phyloP scores from a whole-genome alignment of 2,888 invertebrate genomes.

The Frankliniella intonsa region DNA sequence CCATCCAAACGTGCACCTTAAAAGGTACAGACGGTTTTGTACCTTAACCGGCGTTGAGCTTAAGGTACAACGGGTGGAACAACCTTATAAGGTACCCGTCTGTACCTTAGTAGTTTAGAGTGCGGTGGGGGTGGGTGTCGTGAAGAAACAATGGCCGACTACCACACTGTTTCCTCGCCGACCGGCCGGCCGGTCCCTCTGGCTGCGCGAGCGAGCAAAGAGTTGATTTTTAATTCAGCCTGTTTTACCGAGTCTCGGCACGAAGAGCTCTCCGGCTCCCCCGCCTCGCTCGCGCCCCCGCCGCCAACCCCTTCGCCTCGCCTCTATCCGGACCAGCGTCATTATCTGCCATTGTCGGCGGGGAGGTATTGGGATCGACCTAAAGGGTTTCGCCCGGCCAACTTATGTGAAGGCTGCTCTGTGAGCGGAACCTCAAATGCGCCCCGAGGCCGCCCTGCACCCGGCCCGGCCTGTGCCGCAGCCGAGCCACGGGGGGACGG shows the following conservation, averaged over 20 bases:
- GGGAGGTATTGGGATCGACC: neutral
- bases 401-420: neutral
- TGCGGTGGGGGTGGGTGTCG: too few species aligned
- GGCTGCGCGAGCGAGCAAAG: neutral
- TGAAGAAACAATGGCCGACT: too few species aligned
- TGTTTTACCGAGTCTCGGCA: constrained; percentile 10
- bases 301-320: neutral
- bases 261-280: neutral
- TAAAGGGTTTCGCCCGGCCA: neutral
- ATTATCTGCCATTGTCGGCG: neutral
- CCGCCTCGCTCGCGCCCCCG: neutral
- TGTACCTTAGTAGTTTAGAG: too few species aligned
- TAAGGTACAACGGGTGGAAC: too few species aligned
- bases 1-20: too few species aligned
- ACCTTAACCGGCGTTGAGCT: too few species aligned
- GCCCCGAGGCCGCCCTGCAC: neutral
- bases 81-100: too few species aligned
- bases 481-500: neutral
- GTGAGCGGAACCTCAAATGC: neutral
- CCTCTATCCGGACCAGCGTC: neutral
- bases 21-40: too few species aligned
- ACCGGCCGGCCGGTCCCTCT: too few species aligned
- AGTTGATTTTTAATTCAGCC: constrained; percentile 1
- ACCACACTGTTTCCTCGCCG: too few species aligned
- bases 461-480: neutral